Evolutionary conservation across 2,888 invertebrate genomes (phyloP).

Genomic region (Phania funesta): DNA sequence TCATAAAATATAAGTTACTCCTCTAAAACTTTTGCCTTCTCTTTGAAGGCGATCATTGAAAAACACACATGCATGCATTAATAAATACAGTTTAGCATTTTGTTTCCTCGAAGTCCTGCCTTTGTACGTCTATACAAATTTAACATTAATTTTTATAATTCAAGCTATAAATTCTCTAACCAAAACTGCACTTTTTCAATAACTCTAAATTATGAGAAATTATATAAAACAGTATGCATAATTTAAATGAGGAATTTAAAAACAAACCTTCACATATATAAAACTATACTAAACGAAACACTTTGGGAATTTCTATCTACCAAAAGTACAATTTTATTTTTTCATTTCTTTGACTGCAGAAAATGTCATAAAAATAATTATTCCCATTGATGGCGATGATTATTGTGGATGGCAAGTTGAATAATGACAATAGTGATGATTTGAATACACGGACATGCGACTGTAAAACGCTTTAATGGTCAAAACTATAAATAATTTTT

Average conservation of each 20-base stretch:
- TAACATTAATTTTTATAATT: too few relatives aligned
- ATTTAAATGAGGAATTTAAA: neutral
- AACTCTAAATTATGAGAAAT: neutral
- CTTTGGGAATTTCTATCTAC: slow-evolving; percentile 18
- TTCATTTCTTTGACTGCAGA: slow-evolving; percentile 15
- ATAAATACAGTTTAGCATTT: too few relatives aligned
- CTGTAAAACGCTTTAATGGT: slow-evolving; percentile 40
- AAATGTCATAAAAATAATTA: slow-evolving; percentile 62
- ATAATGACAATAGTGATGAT: slow-evolving; percentile 52
- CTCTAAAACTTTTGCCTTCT: too few relatives aligned
- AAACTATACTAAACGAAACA: neutral
- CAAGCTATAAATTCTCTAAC: neutral
- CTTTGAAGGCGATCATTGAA: too few relatives aligned
- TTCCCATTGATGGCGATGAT: slow-evolving; percentile 46
- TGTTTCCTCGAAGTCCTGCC: too few relatives aligned
- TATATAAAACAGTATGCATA: slow-evolving; percentile 1
- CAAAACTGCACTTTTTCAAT: neutral
- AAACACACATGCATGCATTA: too few relatives aligned
- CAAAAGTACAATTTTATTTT: slow-evolving; percentile 3
- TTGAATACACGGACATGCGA: slow-evolving; percentile 40
- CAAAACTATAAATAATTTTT: slow-evolving; percentile 55
- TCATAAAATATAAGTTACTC: too few relatives aligned
- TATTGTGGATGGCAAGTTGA: slow-evolving; percentile 32
- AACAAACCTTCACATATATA: neutral
- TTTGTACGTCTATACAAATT: too few relatives aligned